Base-by-base conservation (phyloP, 2,888 invertebrate genomes). In the Drosophila tanythrix region DNA sequence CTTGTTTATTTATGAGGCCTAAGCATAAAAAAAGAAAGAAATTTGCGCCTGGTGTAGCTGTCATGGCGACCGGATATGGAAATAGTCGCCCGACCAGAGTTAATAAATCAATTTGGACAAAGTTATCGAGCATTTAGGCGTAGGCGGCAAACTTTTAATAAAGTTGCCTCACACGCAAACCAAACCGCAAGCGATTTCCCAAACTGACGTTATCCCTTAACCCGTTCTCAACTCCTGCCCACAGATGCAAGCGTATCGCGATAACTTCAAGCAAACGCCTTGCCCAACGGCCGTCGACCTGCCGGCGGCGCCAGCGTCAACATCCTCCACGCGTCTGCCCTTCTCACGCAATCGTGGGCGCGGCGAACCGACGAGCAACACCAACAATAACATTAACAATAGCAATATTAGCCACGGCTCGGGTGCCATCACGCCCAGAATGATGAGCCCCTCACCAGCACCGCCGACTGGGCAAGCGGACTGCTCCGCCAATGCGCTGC, bases 401-500 rank as follows among this genome's bases (percentile, higher is more conserved):
- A 57, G 36, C 46, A 71, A 59, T 55, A 15, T 46, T 46, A 25
- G 46, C 15, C 15, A 46, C 46, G 58, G 50, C 55, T 46, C 79
- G 2, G 82, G 83, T 2, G 76, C 56, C 15, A 70, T 81, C 27
- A 92, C 92, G 43, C 91, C 92, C 33, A 92, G 92, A 89, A 93
- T 93, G 93, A 81, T 91, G 73, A 93, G 93, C 70, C 93, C 93
- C 7, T 81, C 92, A 3, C 90, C 92, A 11, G 75, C 81, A 1
- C 48, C 75, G 29, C 31, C 62, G 36, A 31, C 57, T 13, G 53
- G 31, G 0, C 76, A 51, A 11, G 46, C 38, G 0, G 81, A 81
- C 35, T 81, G 89, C 31, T 81, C 83, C 6, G 67, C 90, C 48
- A 94, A 94, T 79, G 94, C 93, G 65, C 92, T 97, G 83, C 94